Conservation (phyloP, 1,140 invertebrate species). For the Mesaphorura yosii region DNA sequence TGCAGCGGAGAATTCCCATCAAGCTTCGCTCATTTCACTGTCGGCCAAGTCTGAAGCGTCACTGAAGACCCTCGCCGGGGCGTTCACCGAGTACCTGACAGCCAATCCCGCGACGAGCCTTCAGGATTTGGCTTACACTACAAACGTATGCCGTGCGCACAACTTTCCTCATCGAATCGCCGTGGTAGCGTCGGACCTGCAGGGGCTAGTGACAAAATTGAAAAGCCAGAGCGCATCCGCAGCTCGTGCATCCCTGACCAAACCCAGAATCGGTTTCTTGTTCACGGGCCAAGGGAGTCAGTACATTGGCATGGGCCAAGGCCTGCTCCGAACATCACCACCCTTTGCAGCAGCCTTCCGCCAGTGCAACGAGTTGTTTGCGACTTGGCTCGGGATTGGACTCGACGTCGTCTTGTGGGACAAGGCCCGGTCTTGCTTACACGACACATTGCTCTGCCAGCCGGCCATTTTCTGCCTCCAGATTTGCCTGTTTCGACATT, state of each 20-base stretch:
- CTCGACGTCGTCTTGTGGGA: slow-evolving; percentile 6
- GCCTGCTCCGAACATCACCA: slow-evolving; percentile 8
- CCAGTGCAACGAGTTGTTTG: slow-evolving; percentile 5
- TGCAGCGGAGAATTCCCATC: not conserved
- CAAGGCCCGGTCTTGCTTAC: not conserved
- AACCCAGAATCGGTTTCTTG: slow-evolving; percentile 11
- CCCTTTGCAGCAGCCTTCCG: slow-evolving; percentile 12
- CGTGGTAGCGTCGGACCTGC: slow-evolving; percentile 5
- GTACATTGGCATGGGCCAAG: slow-evolving; percentile 18
- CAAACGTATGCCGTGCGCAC: slow-evolving; percentile 17
- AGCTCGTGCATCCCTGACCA: not conserved
- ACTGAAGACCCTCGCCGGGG: slow-evolving; percentile 8
- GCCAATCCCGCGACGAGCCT: slow-evolving; percentile 6
- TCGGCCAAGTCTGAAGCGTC: slow-evolving; percentile 15
- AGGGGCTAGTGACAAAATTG: slow-evolving; percentile 1
- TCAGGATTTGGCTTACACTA: slow-evolving; percentile 9
- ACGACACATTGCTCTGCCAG: slow-evolving; percentile 20
- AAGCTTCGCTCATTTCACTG: slow-evolving; percentile 6
- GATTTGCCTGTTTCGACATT: slow-evolving; percentile 11
- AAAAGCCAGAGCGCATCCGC: slow-evolving; percentile 7
- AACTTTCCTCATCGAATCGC: slow-evolving; percentile 10
- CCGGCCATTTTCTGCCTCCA: slow-evolving; percentile 23
- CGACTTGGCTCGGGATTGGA: not conserved
- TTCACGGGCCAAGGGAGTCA: slow-evolving; percentile 26
- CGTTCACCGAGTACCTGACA: slow-evolving; percentile 9